Percentiles rank a stretch among this genome's conserved stretches.
phyloP scores from a whole-genome alignment of 37 sponge, comb jelly and placozoan genomes.

The Amphimedon queenslandica region DNA sequence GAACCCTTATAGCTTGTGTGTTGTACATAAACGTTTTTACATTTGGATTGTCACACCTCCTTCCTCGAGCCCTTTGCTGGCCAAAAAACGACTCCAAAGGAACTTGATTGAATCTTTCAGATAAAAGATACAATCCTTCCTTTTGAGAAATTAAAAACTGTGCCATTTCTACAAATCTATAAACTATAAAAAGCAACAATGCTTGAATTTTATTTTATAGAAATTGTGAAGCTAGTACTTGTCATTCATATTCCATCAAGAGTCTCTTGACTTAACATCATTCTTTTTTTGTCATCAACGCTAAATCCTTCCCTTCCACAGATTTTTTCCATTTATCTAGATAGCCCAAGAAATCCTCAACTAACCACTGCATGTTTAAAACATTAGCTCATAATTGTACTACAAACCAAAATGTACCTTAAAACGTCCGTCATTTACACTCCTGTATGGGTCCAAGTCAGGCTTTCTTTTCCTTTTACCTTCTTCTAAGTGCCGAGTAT shows the following conservation, averaged over 20 bases:
- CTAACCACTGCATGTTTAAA: slow-evolving; percentile 34
- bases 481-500: slow-evolving; percentile 9
- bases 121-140: not conserved
- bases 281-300: slow-evolving; percentile 4
- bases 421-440: slow-evolving; percentile 16
- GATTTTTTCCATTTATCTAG: slow-evolving; percentile 21
- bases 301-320: slow-evolving; percentile 1
- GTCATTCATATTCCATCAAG: slow-evolving; percentile 25
- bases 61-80: no score
- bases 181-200: not conserved
- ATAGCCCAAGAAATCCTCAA: slow-evolving; percentile 19
- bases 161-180: slow-evolving; percentile 25
- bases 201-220: not conserved
- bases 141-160: not conserved
- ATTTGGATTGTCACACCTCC: slow-evolving; percentile 31
- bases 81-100: slow-evolving; percentile 20
- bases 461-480: no score
- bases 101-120: slow-evolving; percentile 31
- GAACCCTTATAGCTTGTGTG: not conserved
- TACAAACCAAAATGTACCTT: slow-evolving; percentile 1
- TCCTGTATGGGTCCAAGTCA: slow-evolving; percentile 17
- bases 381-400: not conserved
- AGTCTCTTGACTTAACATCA: slow-evolving; percentile 29
- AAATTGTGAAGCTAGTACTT: no score
- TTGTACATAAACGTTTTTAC: slow-evolving; percentile 3